phyloP scores from a whole-genome alignment of 1,140 invertebrate species.

The Apis dorsata region DNA sequence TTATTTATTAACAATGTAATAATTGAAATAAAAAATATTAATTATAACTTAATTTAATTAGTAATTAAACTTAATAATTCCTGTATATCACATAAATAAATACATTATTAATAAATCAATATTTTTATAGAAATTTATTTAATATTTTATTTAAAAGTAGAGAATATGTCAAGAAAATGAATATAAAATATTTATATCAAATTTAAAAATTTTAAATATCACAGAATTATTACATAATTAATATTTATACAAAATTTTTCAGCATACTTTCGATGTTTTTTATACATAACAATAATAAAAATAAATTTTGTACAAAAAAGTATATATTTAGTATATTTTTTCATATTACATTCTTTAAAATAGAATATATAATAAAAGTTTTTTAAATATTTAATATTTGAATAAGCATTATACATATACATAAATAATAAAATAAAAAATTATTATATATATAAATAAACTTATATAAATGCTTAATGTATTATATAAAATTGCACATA shows the following conservation, averaged over 20 bases:
- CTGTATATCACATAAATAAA: conserved; percentile 35
- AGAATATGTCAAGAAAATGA: neutral
- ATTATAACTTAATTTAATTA: neutral
- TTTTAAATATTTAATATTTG: neutral
- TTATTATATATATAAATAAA: neutral
- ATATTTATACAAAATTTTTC: conserved; percentile 6
- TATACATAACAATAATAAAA: neutral
- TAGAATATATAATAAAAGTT: neutral
- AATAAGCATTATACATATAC: neutral
- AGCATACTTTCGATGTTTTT: neutral
- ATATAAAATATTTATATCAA: conserved; percentile 2
- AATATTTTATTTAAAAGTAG: neutral
- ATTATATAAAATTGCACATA: conserved; percentile 26
- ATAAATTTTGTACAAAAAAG: neutral
- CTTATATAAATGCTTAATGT: neutral
- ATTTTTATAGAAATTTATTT: conserved; percentile 31
- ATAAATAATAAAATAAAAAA: conserved; percentile 8
- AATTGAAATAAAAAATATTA: conserved; percentile 9
- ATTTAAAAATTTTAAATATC: conserved; percentile 2
- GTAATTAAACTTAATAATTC: neutral
- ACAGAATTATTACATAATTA: neutral
- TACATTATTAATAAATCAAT: conserved; percentile 1
- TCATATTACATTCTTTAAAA: neutral
- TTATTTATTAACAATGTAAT: conserved; percentile 34
- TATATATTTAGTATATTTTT: neutral